Evolutionary conservation across 2,888 invertebrate genomes (phyloP), one percentile per base, ranked within the genome.

Genomic region (Zygogramma bicolorata): DNA sequence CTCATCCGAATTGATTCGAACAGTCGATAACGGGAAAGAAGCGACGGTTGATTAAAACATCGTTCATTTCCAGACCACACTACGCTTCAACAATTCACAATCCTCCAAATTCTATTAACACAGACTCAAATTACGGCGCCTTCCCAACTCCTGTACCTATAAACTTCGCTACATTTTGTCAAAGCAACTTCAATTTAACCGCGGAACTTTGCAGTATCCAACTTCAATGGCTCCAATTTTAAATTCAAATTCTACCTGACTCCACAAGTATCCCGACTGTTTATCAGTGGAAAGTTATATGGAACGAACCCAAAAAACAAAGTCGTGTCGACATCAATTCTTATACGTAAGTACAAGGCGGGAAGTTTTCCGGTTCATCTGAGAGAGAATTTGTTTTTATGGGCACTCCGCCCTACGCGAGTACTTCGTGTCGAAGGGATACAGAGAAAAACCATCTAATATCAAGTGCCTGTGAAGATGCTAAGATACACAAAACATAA

Each of bases 181-280:
- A 68, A 68, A 68, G 49, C 49, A 61, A 46, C 29, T 53, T 61
- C 38, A 40, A 61, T 60, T 68, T 46, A 46, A 68, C 20, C 57
- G 61, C 34, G 25, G 38, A 61, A 61, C 31, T 61, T 61, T 61
- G 7, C 61, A 29, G 53, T 62, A 42, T 38, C 58, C 68, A 49
- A 57, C 53, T 68, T 62, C 62, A 62, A 68, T 68, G 62, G 68
- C 27, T 18, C 61, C 68, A 68, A 68, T 68, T 68, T 68, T 62
- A 68, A 68, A 68, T 70, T 70, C 69, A 65, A 70, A 70, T 70
- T 22, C 34, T 59, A 70, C 65, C 63, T 70, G 69, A 70, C 42
- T 58, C 57, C 59, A 42, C 65, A 27, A 70, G 69, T 65, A 42
- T 53, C 29, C 59, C 22, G 69, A 31, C 42, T 70, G 69, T 70